Evolutionary conservation across 2,113 vertebrate species (phyloP).

Genomic region (Saguinus midas): DNA sequence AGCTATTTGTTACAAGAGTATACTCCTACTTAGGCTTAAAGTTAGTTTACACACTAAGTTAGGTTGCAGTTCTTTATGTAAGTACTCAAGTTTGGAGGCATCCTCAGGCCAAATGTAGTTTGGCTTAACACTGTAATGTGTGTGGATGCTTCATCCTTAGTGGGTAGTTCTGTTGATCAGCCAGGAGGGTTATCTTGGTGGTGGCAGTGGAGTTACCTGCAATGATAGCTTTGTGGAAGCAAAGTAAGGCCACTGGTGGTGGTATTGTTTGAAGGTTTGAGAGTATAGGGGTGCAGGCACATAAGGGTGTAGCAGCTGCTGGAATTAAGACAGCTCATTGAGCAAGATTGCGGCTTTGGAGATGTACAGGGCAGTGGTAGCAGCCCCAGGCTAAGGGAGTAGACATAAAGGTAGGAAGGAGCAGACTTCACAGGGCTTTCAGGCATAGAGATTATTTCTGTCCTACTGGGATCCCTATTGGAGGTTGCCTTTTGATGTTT

Average conservation of each 20-base stretch:
- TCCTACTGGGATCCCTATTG: not conserved
- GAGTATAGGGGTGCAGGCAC: not conserved
- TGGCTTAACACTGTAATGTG: not conserved
- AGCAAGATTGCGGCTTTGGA: not conserved
- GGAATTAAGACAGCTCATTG: not conserved
- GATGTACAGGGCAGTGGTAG: not conserved
- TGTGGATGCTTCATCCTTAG: not conserved
- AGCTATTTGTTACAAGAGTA: not conserved
- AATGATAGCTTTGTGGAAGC: not conserved
- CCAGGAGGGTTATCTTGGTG: not conserved
- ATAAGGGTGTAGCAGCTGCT: not conserved
- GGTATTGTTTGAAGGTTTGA: not conserved
- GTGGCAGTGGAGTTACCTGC: not conserved
- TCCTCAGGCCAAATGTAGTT: not conserved
- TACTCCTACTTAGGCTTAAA: not conserved
- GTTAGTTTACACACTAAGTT: not conserved
- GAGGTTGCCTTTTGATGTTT: not conserved
- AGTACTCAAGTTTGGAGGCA: not conserved
- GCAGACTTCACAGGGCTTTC: not conserved
- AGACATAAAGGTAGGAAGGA: not conserved
- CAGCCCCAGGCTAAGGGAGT: not conserved
- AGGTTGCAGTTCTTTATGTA: not conserved
- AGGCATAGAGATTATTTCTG: not conserved
- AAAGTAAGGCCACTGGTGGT: not conserved
- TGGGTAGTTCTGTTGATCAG: not conserved